Evolutionary conservation across 1,140 invertebrate genomes (phyloP).

Genomic region (Sitodiplosis mosellana): DNA sequence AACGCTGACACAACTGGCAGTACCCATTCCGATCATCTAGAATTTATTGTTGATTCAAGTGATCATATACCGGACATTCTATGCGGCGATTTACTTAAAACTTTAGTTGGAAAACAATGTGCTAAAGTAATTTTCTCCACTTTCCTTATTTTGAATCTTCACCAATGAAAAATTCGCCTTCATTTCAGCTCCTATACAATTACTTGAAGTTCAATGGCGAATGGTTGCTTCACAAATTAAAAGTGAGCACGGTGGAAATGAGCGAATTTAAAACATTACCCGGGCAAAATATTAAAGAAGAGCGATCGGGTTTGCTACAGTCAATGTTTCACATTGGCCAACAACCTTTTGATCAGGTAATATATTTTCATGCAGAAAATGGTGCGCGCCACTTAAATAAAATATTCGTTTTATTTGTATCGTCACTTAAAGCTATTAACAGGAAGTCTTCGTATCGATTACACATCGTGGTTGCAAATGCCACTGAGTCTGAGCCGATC

Average conservation of each 20-base stretch:
- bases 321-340: slow-evolving; percentile 60
- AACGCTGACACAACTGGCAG: no score
- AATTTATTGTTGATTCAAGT: slow-evolving; percentile 25
- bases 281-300: slow-evolving; percentile 27
- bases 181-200: slow-evolving; percentile 37
- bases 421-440: slow-evolving; percentile 25
- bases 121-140: slow-evolving; percentile 26
- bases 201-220: slow-evolving; percentile 46
- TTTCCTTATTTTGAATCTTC: neutral
- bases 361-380: slow-evolving; percentile 1
- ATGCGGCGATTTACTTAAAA: slow-evolving; percentile 31
- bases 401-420: slow-evolving; percentile 4
- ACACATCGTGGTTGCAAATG: slow-evolving; percentile 29
- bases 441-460: slow-evolving; percentile 32
- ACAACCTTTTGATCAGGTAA: slow-evolving; percentile 48
- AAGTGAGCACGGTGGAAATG: slow-evolving; percentile 22
- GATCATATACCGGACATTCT: slow-evolving; percentile 31
- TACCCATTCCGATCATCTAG: no score
- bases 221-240: slow-evolving; percentile 39
- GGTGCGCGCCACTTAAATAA: no score
- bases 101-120: slow-evolving; percentile 29
- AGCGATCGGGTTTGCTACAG: slow-evolving; percentile 37
- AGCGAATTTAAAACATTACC: slow-evolving; percentile 15
- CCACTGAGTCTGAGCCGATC: slow-evolving; percentile 33
- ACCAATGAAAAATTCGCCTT: neutral